These are phyloP conservation scores for Macaria notata DNA, from an alignment of 2,888 invertebrate species.

Conservation along the genomic window DNA sequence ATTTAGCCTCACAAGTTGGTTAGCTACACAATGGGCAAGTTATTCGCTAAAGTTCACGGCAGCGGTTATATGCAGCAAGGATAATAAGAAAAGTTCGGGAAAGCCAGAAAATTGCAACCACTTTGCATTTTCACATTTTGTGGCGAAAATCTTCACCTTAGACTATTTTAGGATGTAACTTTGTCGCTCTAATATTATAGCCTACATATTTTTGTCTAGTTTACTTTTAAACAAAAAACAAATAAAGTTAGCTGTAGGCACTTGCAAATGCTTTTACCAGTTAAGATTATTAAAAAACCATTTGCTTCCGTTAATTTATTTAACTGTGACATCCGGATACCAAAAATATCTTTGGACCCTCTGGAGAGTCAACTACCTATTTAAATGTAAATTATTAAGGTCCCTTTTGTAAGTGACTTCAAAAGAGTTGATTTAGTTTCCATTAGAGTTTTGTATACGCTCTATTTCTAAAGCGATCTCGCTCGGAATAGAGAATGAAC, in stretches of 20 bases:
- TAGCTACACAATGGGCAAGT: constrained; percentile 7
- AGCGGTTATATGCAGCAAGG: constrained; percentile 14
- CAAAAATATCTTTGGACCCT: constrained; percentile 7
- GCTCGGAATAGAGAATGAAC: background rate
- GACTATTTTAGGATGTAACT: too few species aligned
- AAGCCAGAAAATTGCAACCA: constrained; percentile 30
- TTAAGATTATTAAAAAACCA: too few species aligned
- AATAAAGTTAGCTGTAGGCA: background rate
- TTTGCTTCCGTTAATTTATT: too few species aligned
- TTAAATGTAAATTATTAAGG: constrained; percentile 40
- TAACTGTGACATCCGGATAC: background rate
- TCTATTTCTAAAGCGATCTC: constrained; percentile 29
- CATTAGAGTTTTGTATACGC: constrained; percentile 26
- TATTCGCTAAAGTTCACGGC: constrained; percentile 8
- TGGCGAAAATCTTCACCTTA: too few species aligned
- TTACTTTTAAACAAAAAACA: background rate
- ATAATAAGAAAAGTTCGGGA: constrained; percentile 20
- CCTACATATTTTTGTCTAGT: background rate
- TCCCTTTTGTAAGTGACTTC: constrained; percentile 30
- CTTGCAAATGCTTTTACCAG: background rate
- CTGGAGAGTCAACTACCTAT: constrained; percentile 36
- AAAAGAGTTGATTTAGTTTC: constrained; percentile 30
- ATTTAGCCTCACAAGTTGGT: background rate
- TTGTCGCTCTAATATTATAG: background rate
- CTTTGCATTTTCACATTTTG: constrained; percentile 11